These are phyloP conservation scores for Romanogobio albipinnatus DNA, from an alignment of 2,113 vertebrate species.

Conservation along the genomic window DNA sequence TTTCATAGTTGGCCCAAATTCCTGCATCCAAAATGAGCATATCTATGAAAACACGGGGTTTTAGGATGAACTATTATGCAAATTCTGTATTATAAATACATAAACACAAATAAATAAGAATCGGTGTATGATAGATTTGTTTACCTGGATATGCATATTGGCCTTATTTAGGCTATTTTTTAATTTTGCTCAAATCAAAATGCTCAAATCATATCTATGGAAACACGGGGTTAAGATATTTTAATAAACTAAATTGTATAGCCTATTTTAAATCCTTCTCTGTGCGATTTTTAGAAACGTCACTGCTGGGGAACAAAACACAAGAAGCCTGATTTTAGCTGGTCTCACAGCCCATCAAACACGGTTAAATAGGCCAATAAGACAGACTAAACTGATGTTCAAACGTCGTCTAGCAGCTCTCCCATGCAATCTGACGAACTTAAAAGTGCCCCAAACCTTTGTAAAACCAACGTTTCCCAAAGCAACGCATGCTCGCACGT, in stretches of 20 bases:
- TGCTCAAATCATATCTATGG: neutral
- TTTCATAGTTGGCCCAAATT: slow-evolving; percentile 4
- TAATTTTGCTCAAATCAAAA: too few species aligned
- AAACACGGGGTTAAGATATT: neutral
- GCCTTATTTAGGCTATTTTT: too few species aligned
- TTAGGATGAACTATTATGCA: too few species aligned
- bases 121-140: too few species aligned
- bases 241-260: neutral
- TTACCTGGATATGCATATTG: too few species aligned
- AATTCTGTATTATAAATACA: too few species aligned
- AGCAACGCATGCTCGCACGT: too few species aligned
- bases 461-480: neutral
- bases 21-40: slow-evolving; percentile 19
- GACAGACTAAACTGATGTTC: neutral
- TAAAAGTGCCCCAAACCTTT: neutral
- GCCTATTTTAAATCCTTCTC: neutral
- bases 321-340: neutral
- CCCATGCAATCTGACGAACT: neutral
- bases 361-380: neutral
- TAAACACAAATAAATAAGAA: too few species aligned
- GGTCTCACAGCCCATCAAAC: neutral
- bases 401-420: neutral
- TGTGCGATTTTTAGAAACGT: neutral
- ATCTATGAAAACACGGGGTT: neutral
- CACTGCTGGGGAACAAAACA: neutral